Evolutionary conservation across 2,888 invertebrate species (phyloP).

Genomic region (Melieria omissa): DNA sequence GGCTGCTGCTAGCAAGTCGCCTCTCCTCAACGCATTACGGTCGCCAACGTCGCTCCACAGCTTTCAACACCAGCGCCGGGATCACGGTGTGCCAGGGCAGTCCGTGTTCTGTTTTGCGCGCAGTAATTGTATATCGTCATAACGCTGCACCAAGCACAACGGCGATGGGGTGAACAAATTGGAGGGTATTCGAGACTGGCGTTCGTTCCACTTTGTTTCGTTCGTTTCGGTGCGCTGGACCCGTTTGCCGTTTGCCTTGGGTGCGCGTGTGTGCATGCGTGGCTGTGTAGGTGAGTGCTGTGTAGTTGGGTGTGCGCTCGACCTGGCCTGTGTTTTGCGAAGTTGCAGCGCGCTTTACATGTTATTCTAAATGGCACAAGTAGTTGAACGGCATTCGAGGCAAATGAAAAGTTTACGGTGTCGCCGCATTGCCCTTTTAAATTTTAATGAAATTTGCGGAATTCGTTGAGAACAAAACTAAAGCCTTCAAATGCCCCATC

Average conservation of each 20-base stretch:
- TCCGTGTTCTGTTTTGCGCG: not conserved
- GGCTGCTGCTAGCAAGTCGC: too few species aligned
- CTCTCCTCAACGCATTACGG: too few species aligned
- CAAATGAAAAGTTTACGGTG: not conserved
- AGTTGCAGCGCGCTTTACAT: not conserved
- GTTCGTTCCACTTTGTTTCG: not conserved
- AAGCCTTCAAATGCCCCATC: slow-evolving; percentile 15
- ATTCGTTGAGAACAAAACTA: slow-evolving; percentile 12
- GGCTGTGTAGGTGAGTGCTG: not conserved
- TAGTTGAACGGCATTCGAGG: not conserved
- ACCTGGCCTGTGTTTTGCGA: too few species aligned
- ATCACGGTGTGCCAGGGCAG: not conserved
- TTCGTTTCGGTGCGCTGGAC: not conserved
- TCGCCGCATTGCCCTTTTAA: slow-evolving; percentile 9
- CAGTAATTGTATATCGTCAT: not conserved
- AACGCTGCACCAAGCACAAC: not conserved
- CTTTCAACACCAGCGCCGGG: not conserved
- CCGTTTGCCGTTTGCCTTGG: not conserved
- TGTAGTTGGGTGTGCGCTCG: not conserved
- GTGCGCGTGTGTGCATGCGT: not conserved
- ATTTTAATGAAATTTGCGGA: slow-evolving; percentile 17
- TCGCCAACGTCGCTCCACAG: not conserved
- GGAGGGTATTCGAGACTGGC: not conserved
- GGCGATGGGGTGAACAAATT: not conserved
- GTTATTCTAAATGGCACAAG: not conserved